Percentiles rank a stretch among this genome's conserved stretches.
These are phyloP conservation scores for Casuarius casuarius DNA, from an alignment of 2,113 vertebrate genomes.

Conservation along the genomic window DNA sequence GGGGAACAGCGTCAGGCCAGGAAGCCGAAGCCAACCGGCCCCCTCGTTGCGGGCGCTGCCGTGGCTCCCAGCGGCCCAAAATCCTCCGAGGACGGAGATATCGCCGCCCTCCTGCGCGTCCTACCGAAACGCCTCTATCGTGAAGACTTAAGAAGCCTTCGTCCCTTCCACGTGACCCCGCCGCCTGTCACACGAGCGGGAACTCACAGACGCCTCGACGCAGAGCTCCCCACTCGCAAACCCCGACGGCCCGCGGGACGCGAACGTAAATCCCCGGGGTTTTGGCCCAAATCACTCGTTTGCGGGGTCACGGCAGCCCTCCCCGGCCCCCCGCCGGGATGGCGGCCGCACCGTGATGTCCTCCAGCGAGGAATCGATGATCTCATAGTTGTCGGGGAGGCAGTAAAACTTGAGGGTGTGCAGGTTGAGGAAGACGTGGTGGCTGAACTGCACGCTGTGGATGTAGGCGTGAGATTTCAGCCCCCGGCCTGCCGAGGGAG, in stretches of 20 bases:
- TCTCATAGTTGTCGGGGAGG: constrained; percentile 97
- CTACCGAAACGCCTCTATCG: background rate
- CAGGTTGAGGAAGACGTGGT: constrained; percentile 96
- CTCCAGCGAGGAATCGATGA: constrained; percentile 95
- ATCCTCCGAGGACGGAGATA: no score
- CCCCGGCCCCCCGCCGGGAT: background rate
- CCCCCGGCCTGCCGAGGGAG: constrained; percentile 84
- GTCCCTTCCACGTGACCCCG: no score
- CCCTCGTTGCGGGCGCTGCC: background rate
- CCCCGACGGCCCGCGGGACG: no score
- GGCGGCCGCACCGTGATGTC: constrained; percentile 88
- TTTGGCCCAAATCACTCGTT: no score
- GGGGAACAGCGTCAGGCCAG: fast-evolving
- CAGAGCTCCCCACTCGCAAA: no score
- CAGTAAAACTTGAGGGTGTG: constrained; percentile 98
- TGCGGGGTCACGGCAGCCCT: background rate
- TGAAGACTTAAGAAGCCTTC: background rate
- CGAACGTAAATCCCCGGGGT: no score
- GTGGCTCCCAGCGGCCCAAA: no score
- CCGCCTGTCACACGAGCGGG: background rate
- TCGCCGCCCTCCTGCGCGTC: no score
- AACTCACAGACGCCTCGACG: no score
- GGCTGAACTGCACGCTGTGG: constrained; percentile 95
- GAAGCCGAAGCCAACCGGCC: no score
- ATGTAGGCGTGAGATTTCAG: constrained; percentile 97